Evolutionary conservation across 1,140 invertebrate species (phyloP).

Genomic region (Apis cerana): DNA sequence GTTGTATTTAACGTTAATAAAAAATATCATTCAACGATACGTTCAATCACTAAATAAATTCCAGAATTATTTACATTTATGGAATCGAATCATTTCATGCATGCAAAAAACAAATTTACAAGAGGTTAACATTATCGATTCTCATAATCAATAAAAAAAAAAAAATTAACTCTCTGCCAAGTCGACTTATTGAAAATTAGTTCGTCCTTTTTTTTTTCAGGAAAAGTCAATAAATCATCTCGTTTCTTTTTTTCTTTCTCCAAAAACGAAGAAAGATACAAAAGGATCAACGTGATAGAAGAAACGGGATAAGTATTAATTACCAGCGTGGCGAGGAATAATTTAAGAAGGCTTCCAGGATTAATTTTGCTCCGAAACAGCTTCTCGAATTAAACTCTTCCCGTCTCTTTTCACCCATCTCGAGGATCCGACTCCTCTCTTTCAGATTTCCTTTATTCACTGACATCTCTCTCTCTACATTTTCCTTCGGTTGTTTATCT

Average conservation of each 20-base stretch:
- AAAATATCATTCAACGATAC: too few relatives aligned
- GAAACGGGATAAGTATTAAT: slow-evolving; percentile 51
- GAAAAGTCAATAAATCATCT: slow-evolving; percentile 18
- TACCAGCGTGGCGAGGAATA: slow-evolving; percentile 35
- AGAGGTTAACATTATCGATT: too few relatives aligned
- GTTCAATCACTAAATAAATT: too few relatives aligned
- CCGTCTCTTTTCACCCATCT: not conserved
- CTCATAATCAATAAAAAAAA: too few relatives aligned
- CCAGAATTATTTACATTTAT: too few relatives aligned
- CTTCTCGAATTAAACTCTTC: slow-evolving; percentile 32
- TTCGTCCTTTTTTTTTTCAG: not conserved
- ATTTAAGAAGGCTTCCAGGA: slow-evolving; percentile 37
- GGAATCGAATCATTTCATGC: too few relatives aligned
- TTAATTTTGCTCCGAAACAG: slow-evolving; percentile 27
- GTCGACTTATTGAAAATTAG: not conserved
- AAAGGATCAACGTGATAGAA: not conserved
- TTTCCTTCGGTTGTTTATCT: slow-evolving; percentile 26
- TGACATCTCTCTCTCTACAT: slow-evolving; percentile 8
- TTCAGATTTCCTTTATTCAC: not conserved
- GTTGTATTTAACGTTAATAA: too few relatives aligned
- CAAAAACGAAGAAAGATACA: not conserved
- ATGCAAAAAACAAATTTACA: too few relatives aligned
- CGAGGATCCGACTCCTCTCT: not conserved
- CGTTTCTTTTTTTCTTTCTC: not conserved
- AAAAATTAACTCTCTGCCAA: not conserved